Evolutionary conservation across 30 jellyfish, hydroid and myxozoan genomes (phyloP).

Genomic region (Sanderia malayensis): DNA sequence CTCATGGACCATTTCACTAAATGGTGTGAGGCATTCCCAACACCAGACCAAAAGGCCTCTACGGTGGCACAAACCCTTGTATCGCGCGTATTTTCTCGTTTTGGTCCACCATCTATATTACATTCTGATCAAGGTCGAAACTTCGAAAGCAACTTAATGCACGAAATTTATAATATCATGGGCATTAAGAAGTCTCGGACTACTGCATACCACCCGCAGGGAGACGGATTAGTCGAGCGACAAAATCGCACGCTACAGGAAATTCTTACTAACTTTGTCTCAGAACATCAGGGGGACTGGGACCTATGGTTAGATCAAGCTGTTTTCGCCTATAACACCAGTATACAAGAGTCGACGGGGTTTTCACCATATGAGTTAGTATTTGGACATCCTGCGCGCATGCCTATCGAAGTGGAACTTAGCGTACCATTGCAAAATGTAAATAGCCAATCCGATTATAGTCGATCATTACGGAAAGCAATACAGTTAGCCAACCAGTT

Average conservation of each 20-base stretch:
- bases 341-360: not conserved
- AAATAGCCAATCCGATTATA: not conserved
- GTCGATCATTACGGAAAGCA: not conserved
- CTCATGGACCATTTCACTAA: slow-evolving; percentile 45
- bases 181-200: slow-evolving; percentile 5
- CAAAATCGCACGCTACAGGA: not conserved
- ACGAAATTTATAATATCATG: not conserved
- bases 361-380: not conserved
- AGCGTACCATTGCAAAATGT: not conserved
- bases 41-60: slow-evolving; percentile 11
- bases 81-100: not conserved
- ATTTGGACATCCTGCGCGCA: not conserved
- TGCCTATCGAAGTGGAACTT: not conserved
- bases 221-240: not conserved
- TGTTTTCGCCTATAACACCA: not conserved
- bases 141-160: slow-evolving; percentile 4
- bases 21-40: slow-evolving; percentile 49
- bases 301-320: not conserved
- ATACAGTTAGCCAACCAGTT: not conserved
- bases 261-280: not conserved
- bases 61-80: not conserved
- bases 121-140: not conserved
- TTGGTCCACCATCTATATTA: not conserved
- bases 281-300: not conserved
- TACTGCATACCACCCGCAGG: slow-evolving; percentile 3